Conservation (phyloP, 2,888 invertebrate genomes). For the Epinotia demarniana region DNA sequence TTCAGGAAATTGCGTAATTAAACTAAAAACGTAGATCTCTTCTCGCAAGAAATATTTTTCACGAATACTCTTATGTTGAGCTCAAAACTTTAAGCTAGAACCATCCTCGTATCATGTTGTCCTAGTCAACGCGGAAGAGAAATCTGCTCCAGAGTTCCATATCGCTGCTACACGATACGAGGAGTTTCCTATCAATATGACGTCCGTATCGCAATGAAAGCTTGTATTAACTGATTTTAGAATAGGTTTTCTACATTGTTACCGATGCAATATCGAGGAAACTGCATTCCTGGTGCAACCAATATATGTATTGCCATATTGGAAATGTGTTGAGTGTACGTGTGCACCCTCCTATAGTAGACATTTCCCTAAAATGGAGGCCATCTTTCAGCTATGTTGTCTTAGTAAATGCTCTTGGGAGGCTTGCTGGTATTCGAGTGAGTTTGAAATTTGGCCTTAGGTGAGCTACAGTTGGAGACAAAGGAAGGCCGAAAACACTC, state of each 20-base stretch:
- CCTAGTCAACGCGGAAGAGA: slow-evolving; percentile 24
- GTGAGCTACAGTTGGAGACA: too few relatives aligned
- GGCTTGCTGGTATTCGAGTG: too few relatives aligned
- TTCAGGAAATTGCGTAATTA: too few relatives aligned
- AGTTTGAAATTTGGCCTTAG: too few relatives aligned
- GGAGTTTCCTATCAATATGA: not conserved
- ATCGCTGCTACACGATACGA: not conserved
- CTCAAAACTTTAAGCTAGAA: not conserved
- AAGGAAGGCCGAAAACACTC: too few relatives aligned
- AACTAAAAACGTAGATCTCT: too few relatives aligned
- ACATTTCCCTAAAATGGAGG: not conserved
- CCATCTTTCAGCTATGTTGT: not conserved
- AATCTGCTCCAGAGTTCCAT: not conserved
- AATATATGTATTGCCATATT: not conserved
- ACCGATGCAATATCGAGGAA: not conserved
- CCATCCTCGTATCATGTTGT: not conserved
- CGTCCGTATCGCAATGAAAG: not conserved
- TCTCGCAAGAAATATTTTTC: too few relatives aligned
- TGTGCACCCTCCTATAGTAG: not conserved
- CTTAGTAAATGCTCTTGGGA: too few relatives aligned
- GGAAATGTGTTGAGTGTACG: not conserved
- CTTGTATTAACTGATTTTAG: not conserved
- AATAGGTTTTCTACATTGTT: too few relatives aligned
- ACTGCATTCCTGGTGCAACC: not conserved
- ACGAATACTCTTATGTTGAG: too few relatives aligned